These are phyloP conservation scores for Gopherus evgoodei DNA, from an alignment of 2,113 vertebrate genomes.

Conservation along the genomic window DNA sequence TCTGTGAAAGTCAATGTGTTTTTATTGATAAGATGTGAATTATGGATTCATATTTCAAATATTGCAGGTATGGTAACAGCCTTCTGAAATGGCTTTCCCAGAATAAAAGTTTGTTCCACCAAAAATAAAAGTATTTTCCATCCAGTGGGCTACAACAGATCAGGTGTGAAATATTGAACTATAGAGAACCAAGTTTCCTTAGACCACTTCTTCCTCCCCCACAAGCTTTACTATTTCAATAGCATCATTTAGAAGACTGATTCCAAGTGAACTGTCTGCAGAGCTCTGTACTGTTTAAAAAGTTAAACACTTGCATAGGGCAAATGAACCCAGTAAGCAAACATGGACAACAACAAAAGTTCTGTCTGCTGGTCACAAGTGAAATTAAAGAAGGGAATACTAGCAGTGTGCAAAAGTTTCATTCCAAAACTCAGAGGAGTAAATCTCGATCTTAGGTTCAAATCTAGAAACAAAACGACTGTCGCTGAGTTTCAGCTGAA, in stretches of 20 bases:
- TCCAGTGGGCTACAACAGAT: conserved; percentile 5
- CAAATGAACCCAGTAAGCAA: accelerated
- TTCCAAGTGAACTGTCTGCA: neutral
- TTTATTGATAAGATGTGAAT: conserved; percentile 75
- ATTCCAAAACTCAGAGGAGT: neutral
- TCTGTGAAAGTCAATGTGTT: conserved; percentile 74
- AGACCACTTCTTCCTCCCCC: neutral
- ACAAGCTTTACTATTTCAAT: neutral
- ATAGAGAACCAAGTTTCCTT: neutral
- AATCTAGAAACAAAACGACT: neutral
- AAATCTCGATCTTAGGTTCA: neutral
- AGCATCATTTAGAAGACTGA: neutral
- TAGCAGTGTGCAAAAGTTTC: neutral
- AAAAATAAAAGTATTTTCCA: conserved; percentile 29
- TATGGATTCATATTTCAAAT: conserved; percentile 67
- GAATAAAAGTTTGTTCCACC: conserved; percentile 31
- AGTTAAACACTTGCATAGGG: accelerated
- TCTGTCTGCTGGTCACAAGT: accelerated
- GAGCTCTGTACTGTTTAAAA: accelerated
- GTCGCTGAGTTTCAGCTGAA: accelerated
- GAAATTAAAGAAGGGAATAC: neutral
- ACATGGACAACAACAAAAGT: neutral
- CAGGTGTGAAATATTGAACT: conserved; percentile 49
- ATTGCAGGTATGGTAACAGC: conserved; percentile 11
- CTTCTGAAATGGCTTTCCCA: conserved; percentile 57